Evolutionary conservation across 2,113 vertebrate species (phyloP).

Genomic region (Propithecus coquereli): DNA sequence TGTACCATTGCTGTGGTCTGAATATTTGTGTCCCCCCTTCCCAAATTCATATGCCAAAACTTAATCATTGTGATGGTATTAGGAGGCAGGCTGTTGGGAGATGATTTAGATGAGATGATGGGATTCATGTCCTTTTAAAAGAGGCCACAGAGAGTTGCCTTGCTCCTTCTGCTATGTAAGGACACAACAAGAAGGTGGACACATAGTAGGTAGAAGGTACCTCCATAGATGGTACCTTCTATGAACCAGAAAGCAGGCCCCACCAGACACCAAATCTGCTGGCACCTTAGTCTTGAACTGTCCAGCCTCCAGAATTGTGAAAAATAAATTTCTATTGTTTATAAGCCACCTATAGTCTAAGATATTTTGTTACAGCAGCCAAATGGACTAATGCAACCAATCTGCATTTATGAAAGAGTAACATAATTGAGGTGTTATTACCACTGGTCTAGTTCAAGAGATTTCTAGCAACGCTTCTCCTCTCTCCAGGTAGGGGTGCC

Average conservation of each 20-base stretch:
- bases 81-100: background rate
- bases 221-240: too few relatives aligned
- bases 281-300: background rate
- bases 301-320: background rate
- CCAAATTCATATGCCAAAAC: background rate
- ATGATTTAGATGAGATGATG: background rate
- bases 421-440: background rate
- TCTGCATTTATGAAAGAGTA: background rate
- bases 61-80: background rate
- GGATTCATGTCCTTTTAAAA: background rate
- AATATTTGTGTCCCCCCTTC: background rate
- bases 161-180: background rate
- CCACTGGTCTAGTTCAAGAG: background rate
- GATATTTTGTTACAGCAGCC: background rate
- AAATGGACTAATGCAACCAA: background rate
- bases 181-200: background rate
- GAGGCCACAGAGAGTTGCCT: background rate
- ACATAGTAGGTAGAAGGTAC: too few relatives aligned
- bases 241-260: background rate
- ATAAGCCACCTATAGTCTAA: background rate
- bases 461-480: background rate
- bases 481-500: background rate
- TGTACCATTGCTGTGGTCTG: background rate
- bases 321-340: background rate
- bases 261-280: background rate